Evolutionary conservation across 2,888 invertebrate species (phyloP), one percentile per base, ranked within the genome.

Genomic region (Xylota segnis): DNA sequence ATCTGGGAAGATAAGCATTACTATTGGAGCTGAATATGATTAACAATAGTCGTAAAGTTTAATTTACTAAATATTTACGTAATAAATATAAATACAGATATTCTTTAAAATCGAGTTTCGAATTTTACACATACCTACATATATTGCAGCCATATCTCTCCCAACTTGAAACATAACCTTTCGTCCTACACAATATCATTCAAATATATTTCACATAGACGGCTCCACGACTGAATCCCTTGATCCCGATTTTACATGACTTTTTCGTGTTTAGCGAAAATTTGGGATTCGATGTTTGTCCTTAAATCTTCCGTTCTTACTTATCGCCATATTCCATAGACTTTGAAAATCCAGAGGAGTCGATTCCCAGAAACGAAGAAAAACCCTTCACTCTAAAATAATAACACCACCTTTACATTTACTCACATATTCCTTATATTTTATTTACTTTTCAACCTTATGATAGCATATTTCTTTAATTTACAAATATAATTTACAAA

Each of bases 1-100:
- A 56, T 96, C 97, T 0, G 95, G 96, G 16, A 96, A 97, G 88
- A 95, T 98, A 90, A 99, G 98, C 93, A 97, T 99, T 89, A 98
- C 98, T 0, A 98, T 99, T 89, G 99, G 98, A 37, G 97, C 98
- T 0, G 99, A 99, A 92, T 99, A 96, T 91, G 98, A 99, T 92
- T 98, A 93, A 94, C 18, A 1, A 23, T 47, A 50, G 4, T 14
- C 14, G 5, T 10, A 23, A 7, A 45, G 6, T 16, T 2, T 70
- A 5, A 9, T 14, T 10, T n/a, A 23, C 43, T 43, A 0, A 14
- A 43, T 14, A 43, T 43, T 14, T 0, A 43, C 2, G n/a, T 0
- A 40, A 43, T 43, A 14, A 14, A 16, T 16, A 3, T 14, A 10
- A 34, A 7, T 34, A 10, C 6, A 34, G 7, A 9, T 9, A 34